Evolutionary conservation across 2,888 invertebrate genomes (phyloP).

Genomic region (Platycheirus rosarum): DNA sequence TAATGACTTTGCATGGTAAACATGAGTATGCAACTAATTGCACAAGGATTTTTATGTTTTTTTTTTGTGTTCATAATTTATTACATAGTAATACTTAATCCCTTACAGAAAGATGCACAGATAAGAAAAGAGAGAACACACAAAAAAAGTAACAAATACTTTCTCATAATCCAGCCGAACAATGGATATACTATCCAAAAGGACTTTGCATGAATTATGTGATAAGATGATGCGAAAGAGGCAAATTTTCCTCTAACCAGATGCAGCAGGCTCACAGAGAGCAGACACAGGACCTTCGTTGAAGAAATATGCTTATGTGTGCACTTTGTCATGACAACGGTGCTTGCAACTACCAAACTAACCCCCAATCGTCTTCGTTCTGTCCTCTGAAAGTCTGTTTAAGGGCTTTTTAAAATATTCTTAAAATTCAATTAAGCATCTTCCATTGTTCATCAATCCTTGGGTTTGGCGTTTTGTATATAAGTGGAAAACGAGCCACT

Average conservation of each 20-base stretch:
- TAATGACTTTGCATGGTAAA: constrained; percentile 72
- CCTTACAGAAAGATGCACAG: constrained; percentile 63
- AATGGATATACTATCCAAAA: constrained; percentile 67
- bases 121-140: constrained; percentile 44
- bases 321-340: constrained; percentile 65
- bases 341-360: constrained; percentile 18
- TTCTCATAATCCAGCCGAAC: constrained; percentile 69
- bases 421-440: constrained; percentile 74
- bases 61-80: constrained; percentile 69
- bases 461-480: constrained; percentile 64
- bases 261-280: neutral
- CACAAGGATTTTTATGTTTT: constrained; percentile 65
- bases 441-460: constrained; percentile 73
- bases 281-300: constrained; percentile 56
- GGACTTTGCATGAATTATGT: constrained; percentile 73
- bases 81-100: constrained; percentile 72
- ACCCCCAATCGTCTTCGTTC: neutral
- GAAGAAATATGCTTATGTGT: constrained; percentile 70
- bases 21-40: constrained; percentile 72
- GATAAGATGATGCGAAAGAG: constrained; percentile 69
- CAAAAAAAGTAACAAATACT: constrained; percentile 47
- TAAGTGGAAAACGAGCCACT: constrained; percentile 6
- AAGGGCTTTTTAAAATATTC: constrained; percentile 71
- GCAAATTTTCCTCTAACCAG: constrained; percentile 33
- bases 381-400: neutral